These are phyloP conservation scores for Scaptodrosophila lebanonensis DNA, from an alignment of 1,140 invertebrate species.

Conservation along the genomic window DNA sequence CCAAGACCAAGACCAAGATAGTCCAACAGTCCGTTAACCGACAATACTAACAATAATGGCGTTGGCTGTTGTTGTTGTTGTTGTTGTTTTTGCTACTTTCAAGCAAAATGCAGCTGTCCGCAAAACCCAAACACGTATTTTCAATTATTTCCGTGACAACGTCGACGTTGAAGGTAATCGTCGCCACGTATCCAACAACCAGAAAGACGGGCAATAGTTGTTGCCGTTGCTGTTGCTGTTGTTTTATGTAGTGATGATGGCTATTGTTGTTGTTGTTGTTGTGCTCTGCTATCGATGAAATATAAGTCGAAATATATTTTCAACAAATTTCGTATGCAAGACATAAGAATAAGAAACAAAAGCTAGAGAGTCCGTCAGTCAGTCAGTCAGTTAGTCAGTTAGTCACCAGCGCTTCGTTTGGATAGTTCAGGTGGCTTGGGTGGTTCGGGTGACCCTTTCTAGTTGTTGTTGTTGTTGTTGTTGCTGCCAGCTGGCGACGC, in stretches of 20 bases:
- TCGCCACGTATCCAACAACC: slow-evolving; percentile 27
- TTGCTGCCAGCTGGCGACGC: slow-evolving; percentile 37
- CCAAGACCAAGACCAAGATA: no score
- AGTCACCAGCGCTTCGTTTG: no score
- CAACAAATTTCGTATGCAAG: slow-evolving; percentile 63
- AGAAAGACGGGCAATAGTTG: slow-evolving; percentile 24
- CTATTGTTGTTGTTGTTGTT: slow-evolving; percentile 20
- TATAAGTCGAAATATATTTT: slow-evolving; percentile 36
- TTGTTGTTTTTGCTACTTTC: slow-evolving; percentile 37
- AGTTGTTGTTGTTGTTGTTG: neutral
- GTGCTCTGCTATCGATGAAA: slow-evolving; percentile 65
- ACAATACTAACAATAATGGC: no score
- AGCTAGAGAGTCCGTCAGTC: no score
- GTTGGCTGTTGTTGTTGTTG: slow-evolving; percentile 8
- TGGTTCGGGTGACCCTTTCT: no score
- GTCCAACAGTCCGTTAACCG: no score
- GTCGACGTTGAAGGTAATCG: slow-evolving; percentile 56
- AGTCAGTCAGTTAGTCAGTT: no score
- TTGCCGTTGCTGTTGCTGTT: slow-evolving; percentile 21
- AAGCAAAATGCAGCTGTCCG: slow-evolving; percentile 60
- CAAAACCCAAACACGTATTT: slow-evolving; percentile 75
- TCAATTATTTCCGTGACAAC: slow-evolving; percentile 74
- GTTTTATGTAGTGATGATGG: no score
- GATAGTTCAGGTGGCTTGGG: no score
- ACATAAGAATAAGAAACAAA: slow-evolving; percentile 55